phyloP scores from a whole-genome alignment of 1,140 invertebrate species.

The Aphidius ervi region DNA sequence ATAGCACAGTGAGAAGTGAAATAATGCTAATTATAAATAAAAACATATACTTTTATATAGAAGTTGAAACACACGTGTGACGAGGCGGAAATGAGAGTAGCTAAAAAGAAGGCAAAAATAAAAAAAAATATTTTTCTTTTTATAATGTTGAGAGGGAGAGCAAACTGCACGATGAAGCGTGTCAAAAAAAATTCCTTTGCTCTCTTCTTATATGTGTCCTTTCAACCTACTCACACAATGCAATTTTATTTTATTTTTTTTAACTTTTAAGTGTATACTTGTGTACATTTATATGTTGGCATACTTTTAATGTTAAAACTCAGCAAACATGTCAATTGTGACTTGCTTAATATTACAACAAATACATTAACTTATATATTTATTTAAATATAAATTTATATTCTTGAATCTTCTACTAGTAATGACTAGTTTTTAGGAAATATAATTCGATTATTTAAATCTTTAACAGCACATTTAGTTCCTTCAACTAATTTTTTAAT shows the following conservation, averaged over 20 bases:
- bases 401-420: too few species aligned
- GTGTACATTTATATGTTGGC: too few species aligned
- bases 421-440: too few species aligned
- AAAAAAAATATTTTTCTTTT: background rate
- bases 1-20: background rate
- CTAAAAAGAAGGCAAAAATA: slow-evolving; percentile 4
- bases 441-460: too few species aligned
- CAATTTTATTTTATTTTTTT: background rate
- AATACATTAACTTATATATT: too few species aligned
- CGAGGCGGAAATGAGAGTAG: background rate
- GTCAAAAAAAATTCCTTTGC: slow-evolving; percentile 10
- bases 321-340: too few species aligned
- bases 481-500: slow-evolving; percentile 52
- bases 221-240: background rate
- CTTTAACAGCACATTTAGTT: slow-evolving; percentile 45
- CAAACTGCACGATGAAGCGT: slow-evolving; percentile 6
- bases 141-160: too few species aligned
- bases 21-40: slow-evolving; percentile 15
- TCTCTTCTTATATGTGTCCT: background rate
- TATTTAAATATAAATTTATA: too few species aligned
- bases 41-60: background rate
- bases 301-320: too few species aligned
- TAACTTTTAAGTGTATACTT: too few species aligned
- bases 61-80: slow-evolving; percentile 1
- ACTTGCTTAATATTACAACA: too few species aligned